Base-by-base conservation (phyloP, 2,888 invertebrate genomes). In the Neria commutata region DNA sequence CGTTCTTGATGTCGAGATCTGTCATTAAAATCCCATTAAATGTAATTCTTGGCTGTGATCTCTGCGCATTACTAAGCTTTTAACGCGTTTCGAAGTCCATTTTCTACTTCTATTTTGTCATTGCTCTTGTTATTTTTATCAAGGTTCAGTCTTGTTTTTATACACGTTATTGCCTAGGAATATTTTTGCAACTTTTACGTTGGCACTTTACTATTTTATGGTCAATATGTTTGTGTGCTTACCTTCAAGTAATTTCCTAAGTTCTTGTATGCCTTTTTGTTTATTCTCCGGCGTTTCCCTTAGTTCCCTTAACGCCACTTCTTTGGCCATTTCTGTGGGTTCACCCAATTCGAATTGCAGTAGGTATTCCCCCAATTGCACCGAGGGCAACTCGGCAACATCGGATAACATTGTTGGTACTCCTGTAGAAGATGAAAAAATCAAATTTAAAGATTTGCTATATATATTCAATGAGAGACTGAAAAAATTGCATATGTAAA, bases 381-480 rank as follows among this genome's bases (percentile, higher is more conserved):
- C 81, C 1, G 84, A 85, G 6, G 91, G 91, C 62, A 91, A 73
- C 66, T 86, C 84, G 17, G 87, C 85, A 74, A 91, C 81, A 54
- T 89, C 88, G 45, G 91, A 90, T 75, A 92, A 81, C 89, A 92
- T 89, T 58, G 88, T 89, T 68, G 85, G 86, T 59, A 87, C 84
- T 81, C 86, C 89, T 89, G 81, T 1, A 85, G 84, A 11, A 19
- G 21, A 29, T 6, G 29, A 11, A 11, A 29, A 56, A 75, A 71
- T 46, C 63, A 58, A 63, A 57, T 60, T 6, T 19, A 42, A 29
- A 42, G 19, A 42, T 29, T 8, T 29, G 11, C 11, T 29, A 4
- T 40, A 34, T 3, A 48, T 48, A n/a, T n/a, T n/a, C n/a, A 54
- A 34, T 5, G n/a, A 21, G 59, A 54, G 26, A 25, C n/a, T 26